phyloP scores from a whole-genome alignment of 2,888 invertebrate species.

The Apeira syringaria region DNA sequence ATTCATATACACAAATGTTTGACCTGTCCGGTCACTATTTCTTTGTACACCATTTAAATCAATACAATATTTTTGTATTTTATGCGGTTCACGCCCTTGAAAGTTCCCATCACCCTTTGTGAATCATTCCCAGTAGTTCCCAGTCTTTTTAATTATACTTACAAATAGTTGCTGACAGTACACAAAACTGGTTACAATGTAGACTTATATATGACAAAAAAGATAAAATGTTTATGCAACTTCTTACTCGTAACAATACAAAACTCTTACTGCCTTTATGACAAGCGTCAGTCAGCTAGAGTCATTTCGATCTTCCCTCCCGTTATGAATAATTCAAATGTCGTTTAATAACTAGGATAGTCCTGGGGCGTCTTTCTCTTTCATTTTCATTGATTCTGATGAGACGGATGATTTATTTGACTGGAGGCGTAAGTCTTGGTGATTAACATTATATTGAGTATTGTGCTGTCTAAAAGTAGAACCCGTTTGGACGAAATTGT shows the following conservation, averaged over 20 bases:
- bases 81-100: too few relatives aligned
- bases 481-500: background rate
- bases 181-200: too few relatives aligned
- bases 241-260: background rate
- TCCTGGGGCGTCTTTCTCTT: constrained; percentile 43
- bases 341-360: constrained; percentile 74
- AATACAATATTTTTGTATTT: too few relatives aligned
- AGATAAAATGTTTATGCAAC: too few relatives aligned
- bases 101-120: too few relatives aligned
- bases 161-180: too few relatives aligned
- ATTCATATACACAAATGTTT: too few relatives aligned
- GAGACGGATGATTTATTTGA: constrained; percentile 33
- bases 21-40: too few relatives aligned
- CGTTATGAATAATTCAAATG: constrained; percentile 78
- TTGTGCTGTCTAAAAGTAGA: background rate
- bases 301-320: constrained; percentile 66
- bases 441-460: constrained; percentile 18
- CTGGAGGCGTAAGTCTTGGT: constrained; percentile 5
- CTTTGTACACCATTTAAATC: too few relatives aligned
- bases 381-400: constrained; percentile 42
- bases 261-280: constrained; percentile 5
- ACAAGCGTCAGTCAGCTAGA: constrained; percentile 9
- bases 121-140: too few relatives aligned
- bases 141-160: too few relatives aligned
- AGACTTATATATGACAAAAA: too few relatives aligned